phyloP scores from a whole-genome alignment of 2,797 vertebrate genomes.

The Sebastes dallii region DNA sequence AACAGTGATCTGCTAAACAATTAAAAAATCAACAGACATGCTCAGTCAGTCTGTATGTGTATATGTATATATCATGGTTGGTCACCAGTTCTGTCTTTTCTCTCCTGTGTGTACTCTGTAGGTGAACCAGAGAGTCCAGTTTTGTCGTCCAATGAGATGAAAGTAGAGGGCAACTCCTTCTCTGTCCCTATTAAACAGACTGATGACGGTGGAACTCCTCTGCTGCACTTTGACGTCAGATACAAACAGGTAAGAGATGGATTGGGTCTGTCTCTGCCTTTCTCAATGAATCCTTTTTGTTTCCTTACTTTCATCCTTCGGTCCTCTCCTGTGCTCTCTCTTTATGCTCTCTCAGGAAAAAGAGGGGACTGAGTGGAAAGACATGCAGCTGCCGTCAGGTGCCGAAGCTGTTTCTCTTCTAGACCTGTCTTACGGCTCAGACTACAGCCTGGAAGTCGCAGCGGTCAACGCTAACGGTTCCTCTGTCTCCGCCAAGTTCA shows the following conservation, averaged over 20 bases:
- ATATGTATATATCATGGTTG: background rate
- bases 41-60: background rate
- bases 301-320: background rate
- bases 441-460: constrained; percentile 65
- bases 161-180: constrained; percentile 59
- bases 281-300: background rate
- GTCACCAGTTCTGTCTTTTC: background rate
- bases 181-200: constrained; percentile 48
- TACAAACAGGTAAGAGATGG: constrained; percentile 56
- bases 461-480: constrained; percentile 72
- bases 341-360: constrained; percentile 45
- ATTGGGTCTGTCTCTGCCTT: background rate
- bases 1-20: background rate
- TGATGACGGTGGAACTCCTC: constrained; percentile 51
- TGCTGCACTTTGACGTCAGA: constrained; percentile 50
- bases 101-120: background rate
- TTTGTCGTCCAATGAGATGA: constrained; percentile 29
- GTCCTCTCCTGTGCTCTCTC: background rate
- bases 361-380: constrained; percentile 58
- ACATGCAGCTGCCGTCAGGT: constrained; percentile 17
- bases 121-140: constrained; percentile 74
- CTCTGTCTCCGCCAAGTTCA: constrained; percentile 55
- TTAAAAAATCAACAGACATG: background rate
- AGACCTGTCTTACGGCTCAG: constrained; percentile 57
- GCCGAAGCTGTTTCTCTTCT: constrained; percentile 44